These are phyloP conservation scores for Oeneis ivallda DNA, from an alignment of 2,888 invertebrate species.

Conservation along the genomic window DNA sequence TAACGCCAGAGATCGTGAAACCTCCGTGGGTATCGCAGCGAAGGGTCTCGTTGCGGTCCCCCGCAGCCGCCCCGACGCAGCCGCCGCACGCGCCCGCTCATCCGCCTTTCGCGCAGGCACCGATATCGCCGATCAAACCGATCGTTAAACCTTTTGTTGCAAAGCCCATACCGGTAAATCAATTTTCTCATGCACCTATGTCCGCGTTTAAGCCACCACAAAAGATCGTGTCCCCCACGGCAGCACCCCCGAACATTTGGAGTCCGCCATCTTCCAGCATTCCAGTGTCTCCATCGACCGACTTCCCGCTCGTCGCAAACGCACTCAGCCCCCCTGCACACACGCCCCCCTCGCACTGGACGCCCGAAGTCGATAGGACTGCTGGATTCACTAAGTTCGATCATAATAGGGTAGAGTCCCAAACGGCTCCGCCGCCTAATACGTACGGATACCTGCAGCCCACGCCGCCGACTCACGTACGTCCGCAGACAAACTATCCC, in stretches of 20 bases:
- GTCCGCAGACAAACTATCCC: conserved; percentile 53
- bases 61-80: conserved; percentile 39
- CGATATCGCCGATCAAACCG: conserved; percentile 57
- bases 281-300: conserved; percentile 56
- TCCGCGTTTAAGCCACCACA: conserved; percentile 87
- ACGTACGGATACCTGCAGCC: conserved; percentile 48
- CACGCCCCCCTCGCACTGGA: conserved; percentile 65
- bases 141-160: conserved; percentile 74
- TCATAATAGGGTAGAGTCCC: conserved; percentile 45
- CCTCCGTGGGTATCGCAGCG: conserved; percentile 73
- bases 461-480: conserved; percentile 51
- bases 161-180: conserved; percentile 84
- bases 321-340: conserved; percentile 47
- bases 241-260: conserved; percentile 65
- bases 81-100: conserved; percentile 32
- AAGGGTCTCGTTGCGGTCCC: conserved; percentile 53
- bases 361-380: conserved; percentile 62
- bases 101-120: conserved; percentile 38
- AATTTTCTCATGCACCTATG: conserved; percentile 89
- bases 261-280: conserved; percentile 66
- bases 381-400: conserved; percentile 80
- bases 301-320: conserved; percentile 47
- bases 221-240: conserved; percentile 64
- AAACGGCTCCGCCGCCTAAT: conserved; percentile 40
- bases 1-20: conserved; percentile 59